Base-by-base conservation (phyloP, 2,888 invertebrate genomes). In the Acanthoscelides obtectus region DNA sequence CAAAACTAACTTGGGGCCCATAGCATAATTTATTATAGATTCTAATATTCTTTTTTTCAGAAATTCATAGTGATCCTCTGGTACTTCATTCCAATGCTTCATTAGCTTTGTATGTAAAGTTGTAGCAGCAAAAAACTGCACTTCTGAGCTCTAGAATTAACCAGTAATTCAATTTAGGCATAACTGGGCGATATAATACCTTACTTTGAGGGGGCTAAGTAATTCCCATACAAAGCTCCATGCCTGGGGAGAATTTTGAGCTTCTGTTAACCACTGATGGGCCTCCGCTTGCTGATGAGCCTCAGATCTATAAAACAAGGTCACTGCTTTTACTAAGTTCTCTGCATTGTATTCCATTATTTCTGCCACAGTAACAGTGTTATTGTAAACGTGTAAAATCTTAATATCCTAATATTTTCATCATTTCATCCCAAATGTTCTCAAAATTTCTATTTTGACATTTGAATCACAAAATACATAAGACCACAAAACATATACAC, bases 151-250 rank as follows among this genome's bases (percentile, higher is more conserved):
- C 95, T 96, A 84, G 67, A 88, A 87, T 20, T 27, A 45, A 64
- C n/a, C n/a, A 66, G 63, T 71, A 69, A 8, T 22, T n/a, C 64
- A 68, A 67, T 67, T 3, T 22, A 22, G 17, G 20, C 69, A 22
- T 21, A 8, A 25, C 20, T n/a, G 22, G 12, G 17, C 1, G 17
- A 22, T 67, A 67, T 63, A 22, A 67, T 70, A 27, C 22, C 68
- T 80, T 87, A 96, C 96, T 89, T 95, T 94, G 77, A 90, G 90
- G 8, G 93, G 91, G 81, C 92, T 91, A 78, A 98, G 88, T 25
- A 98, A 88, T 75, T 95, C 92, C 97, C 97, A 97, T 5, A 95
- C 92, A 84, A 97, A 96, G 79, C 91, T 92, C 98, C 98, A 98
- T 27, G 97, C 97, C 84, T 95, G 93, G 0, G 92, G 90, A 22